These are phyloP conservation scores for Ceyx cyanopectus DNA, from an alignment of 2,113 vertebrate species.

Conservation along the genomic window DNA sequence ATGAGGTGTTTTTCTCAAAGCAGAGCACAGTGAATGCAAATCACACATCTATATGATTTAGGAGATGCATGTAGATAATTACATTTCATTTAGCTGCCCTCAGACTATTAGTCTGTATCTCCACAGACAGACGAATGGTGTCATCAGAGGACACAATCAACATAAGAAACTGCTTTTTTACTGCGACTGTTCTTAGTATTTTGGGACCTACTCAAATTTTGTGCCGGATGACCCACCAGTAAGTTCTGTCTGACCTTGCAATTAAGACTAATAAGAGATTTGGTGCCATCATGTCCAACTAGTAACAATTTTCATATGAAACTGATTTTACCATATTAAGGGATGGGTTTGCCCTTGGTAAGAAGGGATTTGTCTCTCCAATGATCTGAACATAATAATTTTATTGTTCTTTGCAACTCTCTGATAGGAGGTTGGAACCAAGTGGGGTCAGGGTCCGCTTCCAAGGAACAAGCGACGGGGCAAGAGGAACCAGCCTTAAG, in stretches of 20 bases:
- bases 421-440: neutral
- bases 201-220: accelerated
- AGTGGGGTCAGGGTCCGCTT: too few relatives aligned
- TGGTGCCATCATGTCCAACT: neutral
- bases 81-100: neutral
- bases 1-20: neutral
- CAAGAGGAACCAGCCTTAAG: too few relatives aligned
- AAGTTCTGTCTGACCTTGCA: neutral
- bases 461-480: too few relatives aligned
- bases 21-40: neutral
- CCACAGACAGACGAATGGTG: accelerated
- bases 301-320: neutral
- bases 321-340: neutral
- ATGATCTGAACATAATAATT: neutral
- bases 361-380: neutral
- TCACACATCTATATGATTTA: neutral
- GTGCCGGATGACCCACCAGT: accelerated
- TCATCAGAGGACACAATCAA: too few relatives aligned
- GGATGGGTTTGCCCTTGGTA: neutral
- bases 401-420: neutral
- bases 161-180: accelerated
- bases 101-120: neutral
- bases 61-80: neutral
- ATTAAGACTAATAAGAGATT: neutral
- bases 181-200: accelerated